Conservation (phyloP, 1,140 invertebrate species). For the Drosophila pseudoobscura region DNA sequence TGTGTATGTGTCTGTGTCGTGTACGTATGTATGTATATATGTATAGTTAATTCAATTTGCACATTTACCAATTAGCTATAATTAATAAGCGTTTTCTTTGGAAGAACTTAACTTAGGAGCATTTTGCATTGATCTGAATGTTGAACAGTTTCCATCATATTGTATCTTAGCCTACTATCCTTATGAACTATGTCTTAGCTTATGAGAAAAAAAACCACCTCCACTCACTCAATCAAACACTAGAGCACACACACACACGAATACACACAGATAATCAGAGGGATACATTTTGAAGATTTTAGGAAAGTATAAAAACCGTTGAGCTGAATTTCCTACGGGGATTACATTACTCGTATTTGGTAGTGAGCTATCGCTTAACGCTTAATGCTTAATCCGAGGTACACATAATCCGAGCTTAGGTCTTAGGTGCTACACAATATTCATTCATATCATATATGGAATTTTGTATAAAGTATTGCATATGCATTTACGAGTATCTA, state of each 20-base stretch:
- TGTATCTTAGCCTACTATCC: slow-evolving; percentile 19
- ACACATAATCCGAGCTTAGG: slow-evolving; percentile 34
- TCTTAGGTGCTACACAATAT: slow-evolving; percentile 20
- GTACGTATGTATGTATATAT: slow-evolving; percentile 23
- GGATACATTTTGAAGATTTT: neutral
- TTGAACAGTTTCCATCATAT: slow-evolving; percentile 21
- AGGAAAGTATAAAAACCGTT: slow-evolving; percentile 78
- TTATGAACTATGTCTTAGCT: slow-evolving; percentile 23
- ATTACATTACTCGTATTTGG: slow-evolving; percentile 11
- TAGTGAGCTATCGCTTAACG: slow-evolving; percentile 27
- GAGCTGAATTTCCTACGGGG: slow-evolving; percentile 35
- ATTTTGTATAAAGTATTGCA: slow-evolving; percentile 40
- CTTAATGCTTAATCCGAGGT: slow-evolving; percentile 23
- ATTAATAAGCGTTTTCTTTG: slow-evolving; percentile 79
- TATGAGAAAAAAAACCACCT: slow-evolving; percentile 10
- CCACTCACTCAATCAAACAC: neutral
- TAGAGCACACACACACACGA: neutral
- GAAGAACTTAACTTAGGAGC: slow-evolving; percentile 75
- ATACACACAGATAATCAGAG: slow-evolving; percentile 11
- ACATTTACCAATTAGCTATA: slow-evolving; percentile 55
- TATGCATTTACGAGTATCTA: slow-evolving; percentile 26
- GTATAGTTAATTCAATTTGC: slow-evolving; percentile 24
- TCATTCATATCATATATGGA: slow-evolving; percentile 52
- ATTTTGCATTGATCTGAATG: slow-evolving; percentile 44
- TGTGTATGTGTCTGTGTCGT: neutral